Evolutionary conservation across 2,888 invertebrate genomes (phyloP).

Genomic region (Cylloceria caligata): DNA sequence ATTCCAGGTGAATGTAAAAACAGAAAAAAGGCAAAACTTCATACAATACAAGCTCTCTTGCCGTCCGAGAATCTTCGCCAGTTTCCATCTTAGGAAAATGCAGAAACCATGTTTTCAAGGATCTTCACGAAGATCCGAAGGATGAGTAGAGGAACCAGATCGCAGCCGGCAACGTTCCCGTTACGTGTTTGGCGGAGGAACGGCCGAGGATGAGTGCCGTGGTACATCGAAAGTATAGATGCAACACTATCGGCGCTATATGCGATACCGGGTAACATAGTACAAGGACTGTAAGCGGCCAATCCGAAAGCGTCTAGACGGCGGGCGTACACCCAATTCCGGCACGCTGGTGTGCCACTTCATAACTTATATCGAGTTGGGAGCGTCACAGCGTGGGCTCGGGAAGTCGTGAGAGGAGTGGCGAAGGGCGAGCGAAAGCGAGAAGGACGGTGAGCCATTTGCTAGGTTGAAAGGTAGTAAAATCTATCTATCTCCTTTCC

Average conservation of each 20-base stretch:
- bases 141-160: neutral
- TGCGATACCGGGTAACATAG: constrained; percentile 9
- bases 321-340: constrained; percentile 69
- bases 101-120: constrained; percentile 58
- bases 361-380: constrained; percentile 72
- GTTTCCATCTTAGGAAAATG: constrained; percentile 45
- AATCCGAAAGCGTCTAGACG: constrained; percentile 70
- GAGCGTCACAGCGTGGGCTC: constrained; percentile 54
- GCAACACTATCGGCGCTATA: neutral
- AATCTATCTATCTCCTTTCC: neutral
- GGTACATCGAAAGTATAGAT: constrained; percentile 5
- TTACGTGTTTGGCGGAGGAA: constrained; percentile 42
- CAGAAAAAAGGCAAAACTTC: no score
- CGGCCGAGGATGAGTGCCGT: constrained; percentile 8
- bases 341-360: constrained; percentile 66
- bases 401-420: constrained; percentile 51
- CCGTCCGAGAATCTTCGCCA: neutral
- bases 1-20: no score
- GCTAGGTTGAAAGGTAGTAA: constrained; percentile 43
- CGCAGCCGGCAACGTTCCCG: constrained; percentile 43
- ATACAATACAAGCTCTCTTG: no score
- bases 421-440: constrained; percentile 51
- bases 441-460: constrained; percentile 39
- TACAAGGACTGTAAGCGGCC: constrained; percentile 35
- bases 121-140: neutral